Base-by-base conservation (phyloP, 2,888 invertebrate genomes). In the Oxystoma pomonae region DNA sequence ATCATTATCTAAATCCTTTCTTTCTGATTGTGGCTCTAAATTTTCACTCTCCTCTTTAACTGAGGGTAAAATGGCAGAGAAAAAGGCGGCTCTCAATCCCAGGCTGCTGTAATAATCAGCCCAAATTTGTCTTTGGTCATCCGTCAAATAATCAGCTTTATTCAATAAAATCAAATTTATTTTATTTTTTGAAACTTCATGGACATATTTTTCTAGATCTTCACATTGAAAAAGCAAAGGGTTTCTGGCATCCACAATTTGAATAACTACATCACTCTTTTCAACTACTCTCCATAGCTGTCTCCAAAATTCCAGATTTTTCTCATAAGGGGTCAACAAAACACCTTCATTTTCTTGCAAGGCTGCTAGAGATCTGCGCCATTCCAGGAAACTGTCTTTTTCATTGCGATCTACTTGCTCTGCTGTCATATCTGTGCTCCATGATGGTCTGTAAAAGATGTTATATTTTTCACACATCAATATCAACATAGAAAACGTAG, bases 281-380 rank as follows among this genome's bases (percentile, higher is more conserved):
- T 99, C 99, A n/a, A 99, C 87, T 0, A 99, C 98, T 71, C 98
- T 86, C 99, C 99, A 99, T 35, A 99, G 79, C 78, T 99, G 99
- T 57, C 97, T 86, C 99, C 99, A 99, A 72, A 99, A 93, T 77
- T 99, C 97, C 18, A 98, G 79, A 81, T 99, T 99, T 75, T 95
- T 92, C 76, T 99, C 99, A 80, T 96, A 99, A 0, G 99, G 99
- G 0, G 99, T 99, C 68, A 99, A 81, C 0, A 92, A 83, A 1
- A 98, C 83, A 0, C 89, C 90, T 55, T 96, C 88, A 16, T 87
- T 84, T 70, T 93, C 91, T 78, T 91, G 92, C 16, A 95, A 77
- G 20, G 86, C 78, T 1, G 95, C 90, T 61, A 99, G 82, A 61
- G 88, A 84, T 58, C 94, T 85, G 67, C 98, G 84, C 99, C 99